Conservation (phyloP, 2,113 vertebrate genomes). For the Neoarius graeffei region DNA sequence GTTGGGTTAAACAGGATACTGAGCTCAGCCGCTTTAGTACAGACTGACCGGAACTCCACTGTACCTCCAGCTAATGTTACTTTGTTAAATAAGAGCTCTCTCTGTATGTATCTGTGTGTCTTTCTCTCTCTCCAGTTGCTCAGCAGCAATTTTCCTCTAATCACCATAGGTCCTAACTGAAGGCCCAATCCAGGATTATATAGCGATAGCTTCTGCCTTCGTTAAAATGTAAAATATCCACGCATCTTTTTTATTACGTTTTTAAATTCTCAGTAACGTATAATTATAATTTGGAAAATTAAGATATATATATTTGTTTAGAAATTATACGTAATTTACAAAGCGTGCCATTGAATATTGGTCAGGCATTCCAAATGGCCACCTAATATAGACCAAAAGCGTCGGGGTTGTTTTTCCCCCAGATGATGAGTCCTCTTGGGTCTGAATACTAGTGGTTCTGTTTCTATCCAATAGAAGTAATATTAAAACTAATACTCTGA, state of each 20-base stretch:
- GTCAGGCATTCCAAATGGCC: slow-evolving; percentile 37
- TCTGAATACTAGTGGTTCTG: not conserved
- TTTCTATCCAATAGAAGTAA: not conserved
- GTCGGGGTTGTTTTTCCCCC: not conserved
- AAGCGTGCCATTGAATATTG: not conserved
- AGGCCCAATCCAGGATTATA: slow-evolving; percentile 74
- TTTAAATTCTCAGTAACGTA: not conserved
- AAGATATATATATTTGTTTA: too few species aligned
- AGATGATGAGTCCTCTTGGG: not conserved
- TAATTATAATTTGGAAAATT: not conserved
- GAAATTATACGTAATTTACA: not conserved
- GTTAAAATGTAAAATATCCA: slow-evolving; percentile 1
- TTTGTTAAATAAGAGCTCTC: slow-evolving; percentile 47
- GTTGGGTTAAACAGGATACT: not conserved
- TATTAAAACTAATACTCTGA: not conserved
- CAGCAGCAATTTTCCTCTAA: slow-evolving; percentile 73
- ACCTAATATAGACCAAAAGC: not conserved
- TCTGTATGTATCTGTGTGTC: slow-evolving; percentile 41
- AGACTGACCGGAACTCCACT: slow-evolving; percentile 34
- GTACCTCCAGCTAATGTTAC: slow-evolving; percentile 55
- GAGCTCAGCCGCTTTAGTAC: not conserved
- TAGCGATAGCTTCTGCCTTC: slow-evolving; percentile 66
- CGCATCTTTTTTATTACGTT: not conserved
- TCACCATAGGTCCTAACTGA: slow-evolving; percentile 69
- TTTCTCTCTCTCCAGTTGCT: slow-evolving; percentile 71